Evolutionary conservation across 2,888 invertebrate genomes (phyloP).

Genomic region (Mythimna loreyi): DNA sequence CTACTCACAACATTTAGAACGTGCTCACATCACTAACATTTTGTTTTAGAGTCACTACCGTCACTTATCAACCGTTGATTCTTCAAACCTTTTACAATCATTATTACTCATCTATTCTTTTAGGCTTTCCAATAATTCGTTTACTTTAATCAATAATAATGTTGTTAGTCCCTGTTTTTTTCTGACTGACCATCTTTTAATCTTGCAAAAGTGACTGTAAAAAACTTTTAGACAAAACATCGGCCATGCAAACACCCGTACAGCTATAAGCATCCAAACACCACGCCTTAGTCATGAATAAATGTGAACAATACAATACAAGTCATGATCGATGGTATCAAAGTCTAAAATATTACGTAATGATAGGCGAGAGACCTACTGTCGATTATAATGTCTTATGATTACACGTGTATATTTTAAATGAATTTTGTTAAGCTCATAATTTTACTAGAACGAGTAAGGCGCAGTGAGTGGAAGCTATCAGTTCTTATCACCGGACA

Average conservation of each 20-base stretch:
- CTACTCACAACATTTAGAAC: slow-evolving; percentile 66
- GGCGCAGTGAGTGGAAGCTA: slow-evolving; percentile 62
- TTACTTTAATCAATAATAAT: slow-evolving; percentile 7
- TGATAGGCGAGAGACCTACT: slow-evolving; percentile 61
- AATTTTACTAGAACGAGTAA: slow-evolving; percentile 60
- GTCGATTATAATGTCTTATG: slow-evolving; percentile 63
- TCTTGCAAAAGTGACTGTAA: slow-evolving; percentile 28
- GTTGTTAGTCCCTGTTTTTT: neutral
- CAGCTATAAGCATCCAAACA: slow-evolving; percentile 61
- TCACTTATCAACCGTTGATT: slow-evolving; percentile 24
- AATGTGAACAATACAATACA: slow-evolving; percentile 59
- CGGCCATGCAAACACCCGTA: slow-evolving; percentile 51
- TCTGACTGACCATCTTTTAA: neutral
- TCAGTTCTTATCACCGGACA: slow-evolving; percentile 66
- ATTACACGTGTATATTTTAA: slow-evolving; percentile 63
- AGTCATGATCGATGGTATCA: slow-evolving; percentile 61
- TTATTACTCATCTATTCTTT: slow-evolving; percentile 18
- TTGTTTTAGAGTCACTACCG: slow-evolving; percentile 20
- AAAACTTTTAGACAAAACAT: slow-evolving; percentile 45
- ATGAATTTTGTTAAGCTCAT: slow-evolving; percentile 65
- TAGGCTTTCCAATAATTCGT: slow-evolving; percentile 41
- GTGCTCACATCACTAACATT: slow-evolving; percentile 47
- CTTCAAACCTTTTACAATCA: neutral
- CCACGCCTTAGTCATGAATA: slow-evolving; percentile 63
- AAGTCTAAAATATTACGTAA: slow-evolving; percentile 63